Evolutionary conservation across 2,797 vertebrate species (phyloP).

Genomic region (Myripristis murdjan): DNA sequence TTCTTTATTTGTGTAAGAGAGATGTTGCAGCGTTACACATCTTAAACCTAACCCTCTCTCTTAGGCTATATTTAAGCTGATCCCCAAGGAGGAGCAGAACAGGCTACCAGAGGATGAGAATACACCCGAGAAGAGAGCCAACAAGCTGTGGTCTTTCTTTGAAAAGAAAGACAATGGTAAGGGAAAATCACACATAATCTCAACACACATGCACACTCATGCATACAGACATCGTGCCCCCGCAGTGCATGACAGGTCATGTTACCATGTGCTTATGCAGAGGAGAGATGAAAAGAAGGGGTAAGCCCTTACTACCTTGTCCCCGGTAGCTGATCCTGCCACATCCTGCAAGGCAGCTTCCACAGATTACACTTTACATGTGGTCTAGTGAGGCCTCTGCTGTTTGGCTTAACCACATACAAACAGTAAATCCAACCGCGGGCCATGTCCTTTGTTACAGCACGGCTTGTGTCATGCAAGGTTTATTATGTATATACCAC

Average conservation of each 20-base stretch:
- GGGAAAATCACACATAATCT: constrained; percentile 14
- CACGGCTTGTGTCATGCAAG: constrained; percentile 55
- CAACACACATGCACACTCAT: background rate
- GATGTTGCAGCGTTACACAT: constrained; percentile 38
- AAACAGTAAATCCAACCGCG: constrained; percentile 67
- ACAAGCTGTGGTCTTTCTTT: constrained; percentile 93
- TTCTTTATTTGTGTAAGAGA: constrained; percentile 26
- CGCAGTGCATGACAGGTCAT: constrained; percentile 3
- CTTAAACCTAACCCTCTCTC: constrained; percentile 31
- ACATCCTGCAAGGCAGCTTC: constrained; percentile 30
- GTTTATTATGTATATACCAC: constrained; percentile 27
- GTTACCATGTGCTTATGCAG: background rate
- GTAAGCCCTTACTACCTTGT: constrained; percentile 59
- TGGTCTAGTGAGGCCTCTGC: constrained; percentile 29
- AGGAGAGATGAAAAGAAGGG: constrained; percentile 25
- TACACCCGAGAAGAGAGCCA: constrained; percentile 92
- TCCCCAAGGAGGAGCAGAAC: constrained; percentile 88
- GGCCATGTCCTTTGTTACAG: constrained; percentile 29
- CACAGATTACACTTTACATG: constrained; percentile 61
- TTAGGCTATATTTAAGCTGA: constrained; percentile 96
- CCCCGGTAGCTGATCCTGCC: constrained; percentile 55
- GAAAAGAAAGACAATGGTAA: constrained; percentile 92
- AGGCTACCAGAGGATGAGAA: constrained; percentile 90
- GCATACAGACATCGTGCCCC: background rate
- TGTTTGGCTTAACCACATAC: constrained; percentile 62